Conservation (phyloP, 2,113 vertebrate genomes). For the Eidolon helvum region DNA sequence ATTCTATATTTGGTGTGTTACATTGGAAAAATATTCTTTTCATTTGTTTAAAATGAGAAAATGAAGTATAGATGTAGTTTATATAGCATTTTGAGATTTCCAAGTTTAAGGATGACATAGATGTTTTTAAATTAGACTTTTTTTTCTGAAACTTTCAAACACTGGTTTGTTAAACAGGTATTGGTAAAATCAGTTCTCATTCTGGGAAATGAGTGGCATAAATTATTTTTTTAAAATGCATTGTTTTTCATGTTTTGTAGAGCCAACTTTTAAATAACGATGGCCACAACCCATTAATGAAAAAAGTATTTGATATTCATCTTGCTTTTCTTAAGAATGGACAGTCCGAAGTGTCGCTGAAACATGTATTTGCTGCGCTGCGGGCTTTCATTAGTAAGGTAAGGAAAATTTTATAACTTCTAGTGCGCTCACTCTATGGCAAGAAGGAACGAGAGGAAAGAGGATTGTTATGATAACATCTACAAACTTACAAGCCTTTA, state of each 20-base stretch:
- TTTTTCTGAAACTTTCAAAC: neutral
- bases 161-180: neutral
- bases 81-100: conserved; percentile 21
- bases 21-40: neutral
- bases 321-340: conserved; percentile 94
- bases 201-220: neutral
- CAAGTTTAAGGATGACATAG: neutral
- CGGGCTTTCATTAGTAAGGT: conserved; percentile 97
- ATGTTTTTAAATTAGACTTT: neutral
- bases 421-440: neutral
- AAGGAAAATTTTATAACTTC: neutral
- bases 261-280: conserved; percentile 93
- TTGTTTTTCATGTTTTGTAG: conserved; percentile 80
- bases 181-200: neutral
- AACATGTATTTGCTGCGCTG: conserved; percentile 93
- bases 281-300: conserved; percentile 96
- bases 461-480: neutral
- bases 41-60: neutral
- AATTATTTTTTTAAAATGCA: conserved; percentile 22
- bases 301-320: conserved; percentile 96
- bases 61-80: neutral
- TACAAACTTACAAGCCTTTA: neutral
- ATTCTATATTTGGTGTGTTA: neutral
- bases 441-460: neutral
- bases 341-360: conserved; percentile 93